Evolutionary conservation across 2,797 vertebrate species (phyloP).

Genomic region (Chiloscyllium punctatum): DNA sequence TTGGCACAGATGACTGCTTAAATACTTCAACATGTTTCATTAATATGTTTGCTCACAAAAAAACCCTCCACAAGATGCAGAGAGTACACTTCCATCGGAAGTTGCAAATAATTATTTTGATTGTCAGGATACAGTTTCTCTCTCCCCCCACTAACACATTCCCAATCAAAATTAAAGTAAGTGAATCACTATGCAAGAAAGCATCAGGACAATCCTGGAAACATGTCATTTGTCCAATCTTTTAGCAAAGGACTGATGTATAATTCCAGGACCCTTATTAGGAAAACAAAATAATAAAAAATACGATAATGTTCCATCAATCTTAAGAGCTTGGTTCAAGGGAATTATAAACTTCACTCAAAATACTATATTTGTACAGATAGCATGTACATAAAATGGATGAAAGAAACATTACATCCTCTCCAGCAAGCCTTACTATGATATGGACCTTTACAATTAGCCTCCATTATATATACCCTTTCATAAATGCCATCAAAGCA

Average conservation of each 20-base stretch:
- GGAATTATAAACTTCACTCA: neutral
- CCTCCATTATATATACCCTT: neutral
- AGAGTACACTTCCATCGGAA: neutral
- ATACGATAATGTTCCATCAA: neutral
- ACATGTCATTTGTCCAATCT: neutral
- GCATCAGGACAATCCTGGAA: neutral
- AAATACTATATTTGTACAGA: neutral
- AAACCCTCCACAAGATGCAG: too few relatives aligned
- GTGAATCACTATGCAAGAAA: neutral
- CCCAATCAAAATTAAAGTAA: neutral
- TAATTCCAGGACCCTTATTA: neutral
- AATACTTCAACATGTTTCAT: neutral
- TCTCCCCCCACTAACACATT: neutral
- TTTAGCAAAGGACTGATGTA: neutral
- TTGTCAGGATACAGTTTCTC: neutral
- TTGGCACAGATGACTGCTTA: neutral
- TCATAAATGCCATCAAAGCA: neutral
- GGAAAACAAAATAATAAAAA: neutral
- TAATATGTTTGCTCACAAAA: neutral
- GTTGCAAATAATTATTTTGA: neutral
- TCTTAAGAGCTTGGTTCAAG: neutral
- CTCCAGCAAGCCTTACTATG: neutral
- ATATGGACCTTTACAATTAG: neutral
- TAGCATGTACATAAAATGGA: neutral
- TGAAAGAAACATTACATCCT: neutral